Percentiles rank a stretch among this genome's conserved stretches.
phyloP scores from a whole-genome alignment of 2,113 vertebrate genomes.

The Cyphomyrus discorhynchus region DNA sequence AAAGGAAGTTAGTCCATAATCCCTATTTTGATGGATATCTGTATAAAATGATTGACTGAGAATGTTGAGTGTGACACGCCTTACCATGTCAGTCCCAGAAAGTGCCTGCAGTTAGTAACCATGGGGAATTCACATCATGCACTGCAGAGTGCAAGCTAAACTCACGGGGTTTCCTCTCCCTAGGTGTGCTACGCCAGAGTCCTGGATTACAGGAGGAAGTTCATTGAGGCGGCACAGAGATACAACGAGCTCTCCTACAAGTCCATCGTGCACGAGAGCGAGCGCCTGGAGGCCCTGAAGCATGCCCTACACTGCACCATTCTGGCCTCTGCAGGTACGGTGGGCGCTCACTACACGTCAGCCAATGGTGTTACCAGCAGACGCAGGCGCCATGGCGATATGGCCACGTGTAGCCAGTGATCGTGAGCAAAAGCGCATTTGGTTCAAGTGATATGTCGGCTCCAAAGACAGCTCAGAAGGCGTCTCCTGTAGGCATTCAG shows the following conservation, averaged over 20 bases:
- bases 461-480: background rate
- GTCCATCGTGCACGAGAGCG: slow-evolving; percentile 91
- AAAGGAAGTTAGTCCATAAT: background rate
- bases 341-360: background rate
- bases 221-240: slow-evolving; percentile 94
- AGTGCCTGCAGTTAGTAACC: background rate
- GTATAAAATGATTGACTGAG: background rate
- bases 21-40: background rate
- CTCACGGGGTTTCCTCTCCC: background rate
- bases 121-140: background rate
- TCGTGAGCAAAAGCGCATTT: background rate
- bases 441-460: background rate
- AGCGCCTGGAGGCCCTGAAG: slow-evolving; percentile 89
- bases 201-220: slow-evolving; percentile 94
- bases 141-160: background rate
- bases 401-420: background rate
- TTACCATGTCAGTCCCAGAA: background rate
- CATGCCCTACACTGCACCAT: slow-evolving; percentile 97
- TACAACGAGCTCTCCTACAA: slow-evolving; percentile 98
- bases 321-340: slow-evolving; percentile 90
- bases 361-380: background rate
- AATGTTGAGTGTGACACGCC: background rate
- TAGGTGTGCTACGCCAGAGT: slow-evolving; percentile 97
- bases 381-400: background rate
- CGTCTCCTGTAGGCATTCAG: background rate